Evolutionary conservation across 2,797 vertebrate species (phyloP).

Genomic region (Enteromius treurensis): DNA sequence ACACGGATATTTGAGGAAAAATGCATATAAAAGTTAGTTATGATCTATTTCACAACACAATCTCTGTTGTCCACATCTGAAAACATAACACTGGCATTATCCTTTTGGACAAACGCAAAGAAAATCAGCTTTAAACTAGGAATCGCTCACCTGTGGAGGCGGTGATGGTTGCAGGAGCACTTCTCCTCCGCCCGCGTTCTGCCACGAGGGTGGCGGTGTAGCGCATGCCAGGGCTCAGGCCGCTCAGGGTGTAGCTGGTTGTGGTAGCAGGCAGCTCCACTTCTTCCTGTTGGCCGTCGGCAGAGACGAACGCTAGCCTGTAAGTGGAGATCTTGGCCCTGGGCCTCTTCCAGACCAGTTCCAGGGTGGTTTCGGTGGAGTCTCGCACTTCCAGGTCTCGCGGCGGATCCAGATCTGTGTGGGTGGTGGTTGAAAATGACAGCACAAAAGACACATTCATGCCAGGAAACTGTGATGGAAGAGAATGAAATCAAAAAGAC

Average conservation of each 20-base stretch:
- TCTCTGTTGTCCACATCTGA: constrained; percentile 13
- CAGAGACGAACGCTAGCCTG: constrained; percentile 74
- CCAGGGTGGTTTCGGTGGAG: constrained; percentile 82
- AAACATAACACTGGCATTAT: not conserved
- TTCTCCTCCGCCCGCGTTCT: constrained; percentile 86
- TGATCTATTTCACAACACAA: not conserved
- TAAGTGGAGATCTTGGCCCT: constrained; percentile 86
- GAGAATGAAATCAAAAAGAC: not conserved
- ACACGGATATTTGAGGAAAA: not conserved
- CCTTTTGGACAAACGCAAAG: not conserved
- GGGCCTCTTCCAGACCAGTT: constrained; percentile 84
- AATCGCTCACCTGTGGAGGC: constrained; percentile 83
- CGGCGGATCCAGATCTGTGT: constrained; percentile 87
- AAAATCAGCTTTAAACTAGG: not conserved
- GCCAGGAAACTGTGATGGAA: constrained; percentile 9
- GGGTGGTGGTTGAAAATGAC: not conserved
- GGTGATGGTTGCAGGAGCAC: constrained; percentile 74
- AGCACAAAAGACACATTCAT: not conserved
- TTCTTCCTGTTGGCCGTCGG: constrained; percentile 73
- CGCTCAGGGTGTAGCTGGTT: constrained; percentile 74
- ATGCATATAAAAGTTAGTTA: not conserved
- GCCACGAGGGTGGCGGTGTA: constrained; percentile 82
- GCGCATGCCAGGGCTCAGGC: constrained; percentile 79
- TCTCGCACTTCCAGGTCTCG: constrained; percentile 77
- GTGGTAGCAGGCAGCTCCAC: constrained; percentile 76